phyloP scores from a whole-genome alignment of 2,888 invertebrate genomes.

The Nephrotoma guestfalica region DNA sequence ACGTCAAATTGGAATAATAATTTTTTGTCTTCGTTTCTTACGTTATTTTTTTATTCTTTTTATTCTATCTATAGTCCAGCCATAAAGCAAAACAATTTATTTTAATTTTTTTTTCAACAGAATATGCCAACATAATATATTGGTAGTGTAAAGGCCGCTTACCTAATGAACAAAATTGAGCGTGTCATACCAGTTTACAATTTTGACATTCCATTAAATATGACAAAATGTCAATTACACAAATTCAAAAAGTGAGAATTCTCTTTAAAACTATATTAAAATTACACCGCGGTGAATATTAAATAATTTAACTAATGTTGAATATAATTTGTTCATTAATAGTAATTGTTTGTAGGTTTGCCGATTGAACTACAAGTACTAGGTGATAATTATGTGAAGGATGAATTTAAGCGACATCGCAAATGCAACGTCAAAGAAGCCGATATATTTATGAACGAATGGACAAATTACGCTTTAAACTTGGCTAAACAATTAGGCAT shows the following conservation, averaged over 20 bases:
- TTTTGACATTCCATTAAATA: neutral
- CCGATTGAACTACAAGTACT: slow-evolving; percentile 53
- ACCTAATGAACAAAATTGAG: neutral
- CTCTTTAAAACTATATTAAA: slow-evolving; percentile 68
- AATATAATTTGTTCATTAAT: neutral
- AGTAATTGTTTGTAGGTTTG: slow-evolving; percentile 32
- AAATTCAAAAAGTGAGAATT: slow-evolving; percentile 48
- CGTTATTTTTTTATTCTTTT: too few relatives aligned
- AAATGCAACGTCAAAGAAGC: slow-evolving; percentile 54
- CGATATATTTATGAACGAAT: slow-evolving; percentile 67
- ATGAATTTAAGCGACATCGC: slow-evolving; percentile 77
- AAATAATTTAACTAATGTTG: neutral
- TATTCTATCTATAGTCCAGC: too few relatives aligned
- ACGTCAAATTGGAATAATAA: too few relatives aligned
- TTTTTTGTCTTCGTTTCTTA: too few relatives aligned
- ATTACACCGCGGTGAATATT: slow-evolving; percentile 46
- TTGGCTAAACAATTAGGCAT: slow-evolving; percentile 60
- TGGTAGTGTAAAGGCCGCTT: too few relatives aligned
- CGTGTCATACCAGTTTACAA: neutral
- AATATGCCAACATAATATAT: too few relatives aligned
- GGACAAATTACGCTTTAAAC: slow-evolving; percentile 68
- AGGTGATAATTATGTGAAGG: slow-evolving; percentile 63
- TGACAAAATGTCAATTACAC: slow-evolving; percentile 20
- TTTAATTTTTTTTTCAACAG: too few relatives aligned
- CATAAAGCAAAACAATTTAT: too few relatives aligned